Base-by-base conservation (phyloP, 1,140 invertebrate genomes). In the Eurosta solidaginis region DNA sequence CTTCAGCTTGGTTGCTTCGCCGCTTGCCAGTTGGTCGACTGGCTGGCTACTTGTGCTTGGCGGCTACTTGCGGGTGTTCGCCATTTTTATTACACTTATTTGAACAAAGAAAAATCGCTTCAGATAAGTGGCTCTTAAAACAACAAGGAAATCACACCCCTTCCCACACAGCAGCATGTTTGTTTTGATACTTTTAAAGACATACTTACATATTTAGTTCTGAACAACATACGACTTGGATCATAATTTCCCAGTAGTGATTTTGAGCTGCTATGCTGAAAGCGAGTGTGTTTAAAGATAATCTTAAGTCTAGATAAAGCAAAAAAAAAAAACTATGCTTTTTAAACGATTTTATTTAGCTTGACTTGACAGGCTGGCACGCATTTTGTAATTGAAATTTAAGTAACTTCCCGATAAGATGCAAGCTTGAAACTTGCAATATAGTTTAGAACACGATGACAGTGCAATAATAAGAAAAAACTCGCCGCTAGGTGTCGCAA, bases 91-190 rank as follows among this genome's bases (percentile, higher is more conserved):
- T 22, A 68, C 59, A 68, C 33, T 68, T 33, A 68, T 68, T 68
- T 68, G 33, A 33, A 42, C 59, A 68, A 68, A 68, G 59, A 68
- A 68, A 68, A 68, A 68, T 68, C 36, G 59, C 59, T 68, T 68
- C 33, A 68, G 59, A 68, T 68, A 68, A 68, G 59, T 68, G 59
- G 59, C 59, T 40, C 36, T 59, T 59, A 59, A 59, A 22, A 59
- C 12, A 33, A 59, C 52, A 59, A 59, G 4, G 6, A n/a, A 17
- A n/a, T 52, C 47, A n/a, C 12, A 17, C 17, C 4, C 5, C 17
- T 17, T 3, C 5, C 0, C 47, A 49, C n/a, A 49, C 17, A 49
- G 4, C 14, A 14, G 25, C 33, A 29, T 40, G n/a, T 68, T 68
- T 68, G 33, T 63, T 63, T 63, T 63, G 59, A 63, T 63, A 63